These are phyloP conservation scores for Dysidea cf. avara DNA, from an alignment of 37 sponge, comb jelly and placozoan species.

Conservation along the genomic window DNA sequence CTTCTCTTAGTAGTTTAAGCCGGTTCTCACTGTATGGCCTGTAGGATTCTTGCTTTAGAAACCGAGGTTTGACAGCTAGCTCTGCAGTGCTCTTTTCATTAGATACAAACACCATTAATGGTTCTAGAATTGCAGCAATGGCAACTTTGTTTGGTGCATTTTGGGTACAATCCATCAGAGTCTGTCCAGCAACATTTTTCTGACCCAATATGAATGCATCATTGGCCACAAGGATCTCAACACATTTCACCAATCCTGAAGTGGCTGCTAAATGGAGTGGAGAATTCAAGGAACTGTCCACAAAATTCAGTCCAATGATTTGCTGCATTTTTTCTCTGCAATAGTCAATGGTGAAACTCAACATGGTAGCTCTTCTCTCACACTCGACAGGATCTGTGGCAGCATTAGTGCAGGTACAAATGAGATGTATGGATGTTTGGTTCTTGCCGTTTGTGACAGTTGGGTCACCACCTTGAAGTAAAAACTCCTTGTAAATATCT, in stretches of 20 bases:
- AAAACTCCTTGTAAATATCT: conserved; percentile 18
- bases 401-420: conserved; percentile 11
- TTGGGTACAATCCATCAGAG: conserved; percentile 21
- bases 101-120: conserved; percentile 29
- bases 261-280: too few relatives aligned
- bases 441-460: background rate
- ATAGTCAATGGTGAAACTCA: conserved; percentile 12
- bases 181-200: too few relatives aligned
- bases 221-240: too few relatives aligned
- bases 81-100: too few relatives aligned
- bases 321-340: too few relatives aligned
- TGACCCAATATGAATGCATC: too few relatives aligned
- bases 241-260: too few relatives aligned
- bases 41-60: conserved; percentile 28
- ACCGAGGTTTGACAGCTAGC: background rate
- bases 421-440: conserved; percentile 8
- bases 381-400: conserved; percentile 1
- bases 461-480: too few relatives aligned
- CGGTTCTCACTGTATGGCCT: background rate
- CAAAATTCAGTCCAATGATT: too few relatives aligned
- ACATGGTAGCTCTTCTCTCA: conserved; percentile 20
- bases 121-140: conserved; percentile 19
- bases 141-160: background rate
- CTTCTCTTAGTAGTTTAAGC: too few relatives aligned
- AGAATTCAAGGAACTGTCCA: conserved; percentile 23